Evolutionary conservation across 1,140 invertebrate species (phyloP), one percentile per base, ranked within the genome.

Genomic region (Drosophila pachea): DNA sequence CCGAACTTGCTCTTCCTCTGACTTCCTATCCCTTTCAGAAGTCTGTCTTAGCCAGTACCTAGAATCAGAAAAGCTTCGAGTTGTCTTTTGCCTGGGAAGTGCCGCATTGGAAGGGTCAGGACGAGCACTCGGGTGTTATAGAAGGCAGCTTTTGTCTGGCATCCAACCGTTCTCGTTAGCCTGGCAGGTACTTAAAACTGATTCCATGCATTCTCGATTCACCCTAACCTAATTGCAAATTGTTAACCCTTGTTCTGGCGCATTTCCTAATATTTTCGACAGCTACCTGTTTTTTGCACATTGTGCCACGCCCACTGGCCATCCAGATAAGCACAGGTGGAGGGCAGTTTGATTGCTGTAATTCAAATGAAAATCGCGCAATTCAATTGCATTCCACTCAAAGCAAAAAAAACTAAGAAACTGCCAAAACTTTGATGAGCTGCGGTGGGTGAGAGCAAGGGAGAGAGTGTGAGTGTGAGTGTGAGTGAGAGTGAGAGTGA

Each of bases 351-450:
- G 65, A 84, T 76, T 56, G 58, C 60, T 79, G 76, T 78, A 79
- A 84, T 84, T 86, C 76, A 79, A 84, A 86, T 76, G 73, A 68
- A 79, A 79, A 76, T 86, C 74, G 69, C 73, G 79, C 76, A 86
- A 84, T 79, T 86, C 63, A 84, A 84, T 84, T 86, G 79, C 84
- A 83, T 84, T 83, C 76, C 14, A 72, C 68, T 33, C 74, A 83
- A 43, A 43, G 14, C 4, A 43, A 43, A 14, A 7, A 43, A 7
- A 43, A 43, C 1, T 5, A 43, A 7, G 14, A 69, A 73, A 47
- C 47, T 40, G 45, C 47, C 71, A 73, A 76, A 84, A 83, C 78
- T 83, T 84, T 83, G 79, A 83, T 67, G 75, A 76, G 73, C 35
- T 55, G 63, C 59, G 61, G 69, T 73, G 61, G 70, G 62, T 70